Evolutionary conservation across 2,888 invertebrate species (phyloP), one percentile per base, ranked within the genome.

Genomic region (Calameuta filiformis): DNA sequence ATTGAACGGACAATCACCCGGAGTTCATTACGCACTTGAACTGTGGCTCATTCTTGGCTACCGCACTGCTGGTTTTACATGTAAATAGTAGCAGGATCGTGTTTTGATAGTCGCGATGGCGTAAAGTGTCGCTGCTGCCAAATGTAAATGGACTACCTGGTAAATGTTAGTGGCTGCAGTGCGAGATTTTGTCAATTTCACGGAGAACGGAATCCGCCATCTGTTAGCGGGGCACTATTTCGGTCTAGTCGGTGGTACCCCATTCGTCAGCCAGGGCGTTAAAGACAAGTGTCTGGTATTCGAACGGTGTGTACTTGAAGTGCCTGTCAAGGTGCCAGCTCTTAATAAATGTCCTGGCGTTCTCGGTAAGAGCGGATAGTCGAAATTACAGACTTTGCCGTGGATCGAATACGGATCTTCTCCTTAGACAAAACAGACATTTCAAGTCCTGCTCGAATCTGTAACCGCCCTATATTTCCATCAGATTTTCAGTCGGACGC

Each of bases 231-330:
- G 80, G 79, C 80, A 83, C 86, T 87, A 88, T 86, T 88, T 87
- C 83, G 82, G 85, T 86, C 80, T 80, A 82, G 85, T 83, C 81
- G 79, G 80, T 81, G 79, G 82, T 82, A 79, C 75, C 78, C 82
- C 89, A 88, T 90, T 87, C 87, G 87, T 90, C 87, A 89, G 88
- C 79, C 84, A 84, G 86, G 85, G 85, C 82, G 83, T 84, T 83
- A 82, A 86, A 85, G 84, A 84, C 85, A 85, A 84, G 84, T 85
- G 84, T 84, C 81, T 81, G 87, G 87, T 85, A 87, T 87, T 83
- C 84, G 82, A 81, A 81, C 81, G 75, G 81, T 78, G 81, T 76
- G 84, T 80, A 83, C 84, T 84, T 82, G 85, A 84, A 84, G 83
- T 76, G 82, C 81, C 87, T 87, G 87, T 87, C 88, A 87, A 86